A percentile compares a stretch with the other conserved stretches of the same genome.
These are phyloP conservation scores for Neuroterus valhalla DNA, from an alignment of 1,140 invertebrate genomes.

Conservation along the genomic window DNA sequence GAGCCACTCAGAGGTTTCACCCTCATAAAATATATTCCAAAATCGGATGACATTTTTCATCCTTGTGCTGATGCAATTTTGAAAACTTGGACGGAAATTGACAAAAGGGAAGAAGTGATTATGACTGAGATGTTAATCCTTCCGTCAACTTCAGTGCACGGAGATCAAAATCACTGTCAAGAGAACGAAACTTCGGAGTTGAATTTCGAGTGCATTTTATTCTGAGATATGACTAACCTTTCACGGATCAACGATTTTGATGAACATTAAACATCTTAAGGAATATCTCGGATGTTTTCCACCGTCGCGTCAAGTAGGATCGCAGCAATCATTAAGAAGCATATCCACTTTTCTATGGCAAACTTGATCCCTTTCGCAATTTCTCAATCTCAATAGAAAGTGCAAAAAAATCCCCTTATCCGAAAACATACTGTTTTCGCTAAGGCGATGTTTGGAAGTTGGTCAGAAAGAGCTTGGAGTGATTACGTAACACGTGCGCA, in stretches of 20 bases:
- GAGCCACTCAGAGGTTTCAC: neutral
- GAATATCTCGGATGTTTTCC: neutral
- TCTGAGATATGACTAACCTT: no score
- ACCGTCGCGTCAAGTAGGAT: neutral
- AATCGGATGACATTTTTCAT: neutral
- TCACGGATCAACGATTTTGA: no score
- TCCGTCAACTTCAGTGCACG: no score
- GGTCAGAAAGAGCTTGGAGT: neutral
- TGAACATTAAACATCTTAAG: no score
- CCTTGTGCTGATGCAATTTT: neutral
- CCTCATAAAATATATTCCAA: neutral
- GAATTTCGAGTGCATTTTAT: no score
- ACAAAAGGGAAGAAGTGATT: neutral
- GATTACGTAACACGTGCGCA: neutral
- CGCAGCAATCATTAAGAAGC: neutral
- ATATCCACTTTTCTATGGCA: neutral
- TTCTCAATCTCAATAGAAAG: neutral
- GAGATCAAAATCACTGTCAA: no score
- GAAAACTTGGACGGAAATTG: neutral
- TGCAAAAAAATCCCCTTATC: neutral
- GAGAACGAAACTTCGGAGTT: no score
- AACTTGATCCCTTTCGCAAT: no score
- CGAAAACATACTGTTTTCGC: neutral
- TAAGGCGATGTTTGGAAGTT: neutral
- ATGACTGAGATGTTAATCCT: neutral